Conservation (phyloP, 2,113 vertebrate genomes). For the Odobenus rosmarus region DNA sequence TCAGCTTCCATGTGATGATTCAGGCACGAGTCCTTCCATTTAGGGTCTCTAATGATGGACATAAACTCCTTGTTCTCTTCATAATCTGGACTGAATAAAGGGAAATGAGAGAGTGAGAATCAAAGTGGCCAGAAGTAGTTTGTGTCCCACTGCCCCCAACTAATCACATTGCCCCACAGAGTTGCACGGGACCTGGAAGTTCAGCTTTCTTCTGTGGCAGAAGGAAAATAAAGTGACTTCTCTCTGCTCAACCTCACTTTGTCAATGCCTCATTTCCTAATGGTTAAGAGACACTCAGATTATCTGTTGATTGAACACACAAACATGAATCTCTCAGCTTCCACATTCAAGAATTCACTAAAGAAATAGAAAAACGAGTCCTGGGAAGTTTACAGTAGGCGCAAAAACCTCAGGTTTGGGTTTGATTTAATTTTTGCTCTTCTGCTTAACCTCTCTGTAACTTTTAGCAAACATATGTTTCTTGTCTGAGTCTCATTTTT, state of each 20-base stretch:
- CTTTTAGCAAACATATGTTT: not conserved
- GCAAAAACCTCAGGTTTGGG: not conserved
- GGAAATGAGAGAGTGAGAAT: not conserved
- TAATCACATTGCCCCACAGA: not conserved
- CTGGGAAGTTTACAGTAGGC: not conserved
- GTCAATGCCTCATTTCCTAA: not conserved
- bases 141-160: too few species aligned
- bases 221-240: not conserved
- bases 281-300: not conserved
- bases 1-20: not conserved
- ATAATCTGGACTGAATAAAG: not conserved
- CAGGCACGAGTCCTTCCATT: not conserved
- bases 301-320: not conserved
- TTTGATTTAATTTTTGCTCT: not conserved
- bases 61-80: not conserved
- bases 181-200: not conserved
- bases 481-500: not conserved
- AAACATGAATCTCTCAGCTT: not conserved
- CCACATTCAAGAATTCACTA: not conserved
- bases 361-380: not conserved
- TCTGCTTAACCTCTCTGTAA: not conserved
- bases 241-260: not conserved
- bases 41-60: rapidly evolving
- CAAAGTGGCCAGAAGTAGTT: not conserved
- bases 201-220: not conserved